Percentiles rank a stretch among this genome's conserved stretches.
These are phyloP conservation scores for Antheraea mylitta DNA, from an alignment of 1,140 invertebrate genomes.

Conservation along the genomic window DNA sequence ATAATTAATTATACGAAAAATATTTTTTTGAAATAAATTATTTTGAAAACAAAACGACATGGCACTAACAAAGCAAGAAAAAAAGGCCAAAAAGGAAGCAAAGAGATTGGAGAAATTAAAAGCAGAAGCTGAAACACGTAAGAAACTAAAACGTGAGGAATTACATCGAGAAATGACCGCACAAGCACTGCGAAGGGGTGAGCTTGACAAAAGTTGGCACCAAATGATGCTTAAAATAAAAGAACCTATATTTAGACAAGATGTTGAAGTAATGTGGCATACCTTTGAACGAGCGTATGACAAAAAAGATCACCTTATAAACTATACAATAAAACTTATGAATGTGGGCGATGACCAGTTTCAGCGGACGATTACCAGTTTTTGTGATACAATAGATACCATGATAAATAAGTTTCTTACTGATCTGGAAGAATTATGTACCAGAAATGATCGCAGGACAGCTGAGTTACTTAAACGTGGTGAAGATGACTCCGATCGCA, in stretches of 20 bases:
- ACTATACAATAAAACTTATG: constrained; percentile 50
- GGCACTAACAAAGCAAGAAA: constrained; percentile 57
- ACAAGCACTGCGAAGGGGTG: constrained; percentile 43
- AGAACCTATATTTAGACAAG: constrained; percentile 61
- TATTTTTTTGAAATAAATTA: constrained; percentile 22
- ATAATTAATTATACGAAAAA: constrained; percentile 4
- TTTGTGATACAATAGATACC: constrained; percentile 62
- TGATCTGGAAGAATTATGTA: constrained; percentile 54
- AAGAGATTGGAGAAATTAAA: constrained; percentile 54
- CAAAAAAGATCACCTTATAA: constrained; percentile 63
- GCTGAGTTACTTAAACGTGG: constrained; percentile 46
- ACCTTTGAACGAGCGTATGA: constrained; percentile 61
- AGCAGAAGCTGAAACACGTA: constrained; percentile 45
- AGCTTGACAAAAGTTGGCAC: constrained; percentile 56
- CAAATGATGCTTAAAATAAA: constrained; percentile 66
- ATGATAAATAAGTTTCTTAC: constrained; percentile 67
- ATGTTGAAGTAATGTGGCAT: constrained; percentile 68
- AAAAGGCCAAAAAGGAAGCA: constrained; percentile 60
- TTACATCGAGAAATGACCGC: constrained; percentile 56
- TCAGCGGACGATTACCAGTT: constrained; percentile 62
- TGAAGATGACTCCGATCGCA: constrained; percentile 42
- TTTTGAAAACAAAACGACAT: constrained; percentile 30
- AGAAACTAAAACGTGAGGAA: constrained; percentile 48
- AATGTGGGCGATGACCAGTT: constrained; percentile 64
- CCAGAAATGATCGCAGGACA: constrained; percentile 51